These are phyloP conservation scores for Phalacrocorax pelagicus DNA, from an alignment of 2,113 vertebrate genomes.

Conservation along the genomic window DNA sequence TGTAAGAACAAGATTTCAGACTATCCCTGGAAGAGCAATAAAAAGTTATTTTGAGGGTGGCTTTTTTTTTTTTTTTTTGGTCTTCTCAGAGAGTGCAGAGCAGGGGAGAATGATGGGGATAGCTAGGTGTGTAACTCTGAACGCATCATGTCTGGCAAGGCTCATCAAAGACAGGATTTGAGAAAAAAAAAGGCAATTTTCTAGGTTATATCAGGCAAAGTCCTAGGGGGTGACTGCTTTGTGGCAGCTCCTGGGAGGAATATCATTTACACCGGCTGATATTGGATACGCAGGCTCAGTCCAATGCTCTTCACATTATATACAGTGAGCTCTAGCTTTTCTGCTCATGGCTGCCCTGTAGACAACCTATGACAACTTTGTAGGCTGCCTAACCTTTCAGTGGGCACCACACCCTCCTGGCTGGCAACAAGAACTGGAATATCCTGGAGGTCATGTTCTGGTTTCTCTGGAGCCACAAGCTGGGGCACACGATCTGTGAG, in stretches of 20 bases:
- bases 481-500: neutral
- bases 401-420: neutral
- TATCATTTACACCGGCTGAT: neutral
- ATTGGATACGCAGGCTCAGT: neutral
- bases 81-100: neutral
- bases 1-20: neutral
- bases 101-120: neutral
- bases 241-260: neutral
- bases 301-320: neutral
- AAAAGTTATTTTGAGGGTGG: neutral
- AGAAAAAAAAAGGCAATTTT: neutral
- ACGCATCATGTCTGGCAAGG: neutral
- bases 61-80: neutral
- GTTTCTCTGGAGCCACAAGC: neutral
- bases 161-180: neutral
- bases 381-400: neutral
- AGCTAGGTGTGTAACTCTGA: neutral
- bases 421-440: neutral
- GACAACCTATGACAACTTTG: neutral
- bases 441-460: neutral
- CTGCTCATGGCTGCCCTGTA: neutral
- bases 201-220: neutral
- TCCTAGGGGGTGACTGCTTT: neutral
- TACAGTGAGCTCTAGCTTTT: neutral
- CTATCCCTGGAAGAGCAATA: neutral